Evolutionary conservation across 2,113 vertebrate genomes (phyloP), one percentile per base, ranked within the genome.

Genomic region (Corythoichthys haematopterus): DNA sequence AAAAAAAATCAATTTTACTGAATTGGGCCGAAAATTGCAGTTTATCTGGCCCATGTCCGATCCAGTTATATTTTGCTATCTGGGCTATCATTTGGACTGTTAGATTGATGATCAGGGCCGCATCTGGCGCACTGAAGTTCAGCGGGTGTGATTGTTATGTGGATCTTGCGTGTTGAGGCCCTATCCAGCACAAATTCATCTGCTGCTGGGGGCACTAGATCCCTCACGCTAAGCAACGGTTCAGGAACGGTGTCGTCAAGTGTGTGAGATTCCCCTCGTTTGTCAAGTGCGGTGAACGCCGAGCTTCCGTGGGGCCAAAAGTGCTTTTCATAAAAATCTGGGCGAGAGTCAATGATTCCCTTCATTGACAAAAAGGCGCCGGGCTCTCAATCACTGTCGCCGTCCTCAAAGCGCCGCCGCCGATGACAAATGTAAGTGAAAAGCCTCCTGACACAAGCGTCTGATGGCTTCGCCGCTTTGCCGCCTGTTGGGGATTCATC

Each of bases 381-480:
- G 2, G 43, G 60, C 60, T 28, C 60, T 46, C 59, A 20, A 28
- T 62, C 59, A 62, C 40, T 62, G 59, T 62, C 59, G 20, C 16
- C 59, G 20, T 46, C 12, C 38, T 45, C 60, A 33, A 46, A 14
- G 40, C 59, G n/a, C n/a, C 5, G 40, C 38, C 40, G 59, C 40
- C 16, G 60, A 33, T 46, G 60, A 62, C 60, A 47, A 47, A 62
- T 46, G 60, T 28, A 62, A 62, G 40, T 28, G 43, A 62, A 62
- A 62, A 47, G 60, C 43, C 20, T 62, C 20, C 60, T 33, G 60
- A 45, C 60, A 62, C 40, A 11, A 14, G 38, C 43, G 40, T 62
- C 43, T 62, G 59, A 62, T 46, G 60, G 60, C 60, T 45, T 20
- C n/a, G 60, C 55, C 55, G 55, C 55, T 57, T 57, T 57, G 55